phyloP scores from a whole-genome alignment of 2,888 invertebrate species.

The Atethmia centrago region DNA sequence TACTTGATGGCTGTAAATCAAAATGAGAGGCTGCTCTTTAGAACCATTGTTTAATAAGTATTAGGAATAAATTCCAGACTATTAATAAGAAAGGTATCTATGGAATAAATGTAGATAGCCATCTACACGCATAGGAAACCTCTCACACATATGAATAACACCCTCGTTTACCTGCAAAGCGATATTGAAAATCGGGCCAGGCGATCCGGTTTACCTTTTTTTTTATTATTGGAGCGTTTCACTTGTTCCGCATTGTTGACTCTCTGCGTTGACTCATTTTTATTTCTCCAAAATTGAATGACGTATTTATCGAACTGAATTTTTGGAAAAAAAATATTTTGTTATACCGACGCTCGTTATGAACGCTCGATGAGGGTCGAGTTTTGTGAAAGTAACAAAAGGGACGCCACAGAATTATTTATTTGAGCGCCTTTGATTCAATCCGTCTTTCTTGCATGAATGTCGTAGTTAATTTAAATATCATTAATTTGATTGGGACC shows the following conservation, averaged over 20 bases:
- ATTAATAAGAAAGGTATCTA: conserved; percentile 66
- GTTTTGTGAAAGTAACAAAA: conserved; percentile 76
- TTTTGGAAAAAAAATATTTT: conserved; percentile 75
- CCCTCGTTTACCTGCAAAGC: conserved; percentile 82
- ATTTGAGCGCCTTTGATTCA: conserved; percentile 65
- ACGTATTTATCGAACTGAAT: conserved; percentile 81
- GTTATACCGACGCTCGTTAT: conserved; percentile 74
- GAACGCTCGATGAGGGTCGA: conserved; percentile 67
- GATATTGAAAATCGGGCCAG: conserved; percentile 84
- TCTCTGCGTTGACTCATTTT: conserved; percentile 81
- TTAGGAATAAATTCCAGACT: conserved; percentile 52
- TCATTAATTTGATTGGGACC: conserved; percentile 75
- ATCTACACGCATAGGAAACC: conserved; percentile 73
- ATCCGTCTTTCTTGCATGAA: conserved; percentile 60
- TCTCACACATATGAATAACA: conserved; percentile 83
- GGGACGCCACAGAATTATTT: conserved; percentile 70
- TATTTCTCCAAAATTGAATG: conserved; percentile 80
- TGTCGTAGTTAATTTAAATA: conserved; percentile 73
- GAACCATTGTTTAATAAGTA: conserved; percentile 9
- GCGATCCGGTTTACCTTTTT: conserved; percentile 82
- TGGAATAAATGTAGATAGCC: conserved; percentile 67
- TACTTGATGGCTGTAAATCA: background rate
- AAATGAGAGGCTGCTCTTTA: background rate
- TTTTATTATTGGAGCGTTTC: conserved; percentile 85
- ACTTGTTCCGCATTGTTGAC: conserved; percentile 86